These are phyloP conservation scores for Melanotaenia nigrans DNA, from an alignment of 2,797 vertebrate species.

Conservation along the genomic window DNA sequence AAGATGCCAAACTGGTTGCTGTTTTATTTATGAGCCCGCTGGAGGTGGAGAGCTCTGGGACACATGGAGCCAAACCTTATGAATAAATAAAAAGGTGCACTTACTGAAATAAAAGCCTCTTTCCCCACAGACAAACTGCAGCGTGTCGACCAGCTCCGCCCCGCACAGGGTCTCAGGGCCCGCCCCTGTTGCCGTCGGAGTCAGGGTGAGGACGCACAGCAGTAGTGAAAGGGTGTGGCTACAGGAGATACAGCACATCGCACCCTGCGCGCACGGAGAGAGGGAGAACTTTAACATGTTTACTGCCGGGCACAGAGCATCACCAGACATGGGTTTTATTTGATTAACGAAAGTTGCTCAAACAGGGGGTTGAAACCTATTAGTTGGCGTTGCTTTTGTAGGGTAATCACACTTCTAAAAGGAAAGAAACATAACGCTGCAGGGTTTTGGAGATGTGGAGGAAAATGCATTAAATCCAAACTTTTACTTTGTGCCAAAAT, in stretches of 20 bases:
- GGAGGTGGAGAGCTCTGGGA: conserved; percentile 78
- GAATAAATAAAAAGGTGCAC: conserved; percentile 90
- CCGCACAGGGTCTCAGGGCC: conserved; percentile 96
- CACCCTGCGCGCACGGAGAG: conserved; percentile 84
- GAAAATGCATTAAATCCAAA: conserved; percentile 50
- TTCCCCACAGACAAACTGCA: conserved; percentile 99
- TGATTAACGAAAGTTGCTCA: background rate
- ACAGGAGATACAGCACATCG: conserved; percentile 91
- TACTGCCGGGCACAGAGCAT: conserved; percentile 37
- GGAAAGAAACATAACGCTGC: conserved; percentile 39
- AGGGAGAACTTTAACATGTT: conserved; percentile 35
- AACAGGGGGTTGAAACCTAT: conserved; percentile 6
- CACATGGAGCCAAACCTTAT: conserved; percentile 79
- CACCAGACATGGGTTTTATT: conserved; percentile 21
- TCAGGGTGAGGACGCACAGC: conserved; percentile 95
- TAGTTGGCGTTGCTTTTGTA: background rate
- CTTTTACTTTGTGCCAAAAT: conserved; percentile 45
- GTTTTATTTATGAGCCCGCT: conserved; percentile 83
- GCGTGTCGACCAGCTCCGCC: conserved; percentile 97
- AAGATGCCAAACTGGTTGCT: conserved; percentile 74
- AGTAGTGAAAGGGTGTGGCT: conserved; percentile 94
- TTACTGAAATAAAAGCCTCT: conserved; percentile 99
- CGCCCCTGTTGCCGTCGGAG: conserved; percentile 87
- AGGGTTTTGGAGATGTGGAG: conserved; percentile 35
- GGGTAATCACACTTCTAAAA: background rate